A percentile compares a stretch with the other conserved stretches of the same genome.
Conservation (phyloP, 2,888 invertebrate species). For the Apotomis capreana region DNA sequence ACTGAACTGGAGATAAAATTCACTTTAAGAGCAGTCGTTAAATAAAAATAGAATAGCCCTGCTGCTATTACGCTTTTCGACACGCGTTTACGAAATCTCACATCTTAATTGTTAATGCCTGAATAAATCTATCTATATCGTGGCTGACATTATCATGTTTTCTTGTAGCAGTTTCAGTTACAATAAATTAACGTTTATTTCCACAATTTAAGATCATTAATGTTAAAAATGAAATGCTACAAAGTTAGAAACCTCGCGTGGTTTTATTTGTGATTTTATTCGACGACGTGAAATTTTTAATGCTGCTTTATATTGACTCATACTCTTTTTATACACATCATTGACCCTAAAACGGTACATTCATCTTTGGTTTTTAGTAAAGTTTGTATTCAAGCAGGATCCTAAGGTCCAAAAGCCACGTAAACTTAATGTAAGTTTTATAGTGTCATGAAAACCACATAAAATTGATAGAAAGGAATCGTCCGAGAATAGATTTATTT, state of each 20-base stretch:
- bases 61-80: slow-evolving; percentile 36
- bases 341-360: background rate
- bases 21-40: no score
- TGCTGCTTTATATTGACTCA: background rate
- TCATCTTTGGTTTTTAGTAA: background rate
- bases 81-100: slow-evolving; percentile 39
- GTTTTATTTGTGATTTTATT: slow-evolving; percentile 8
- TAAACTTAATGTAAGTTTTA: slow-evolving; percentile 53
- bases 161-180: slow-evolving; percentile 20
- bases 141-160: slow-evolving; percentile 5
- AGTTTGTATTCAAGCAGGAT: background rate
- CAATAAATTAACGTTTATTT: slow-evolving; percentile 33
- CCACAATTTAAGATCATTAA: slow-evolving; percentile 29
- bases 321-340: background rate
- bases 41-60: no score
- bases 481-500: slow-evolving; percentile 46
- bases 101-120: slow-evolving; percentile 35
- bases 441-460: slow-evolving; percentile 54
- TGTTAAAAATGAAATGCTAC: slow-evolving; percentile 22
- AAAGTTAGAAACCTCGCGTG: background rate
- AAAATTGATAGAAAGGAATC: slow-evolving; percentile 54
- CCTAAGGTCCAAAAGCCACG: slow-evolving; percentile 11
- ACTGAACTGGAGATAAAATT: no score
- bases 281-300: background rate
- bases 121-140: slow-evolving; percentile 23